A percentile compares a stretch with the other conserved stretches of the same genome.
Conservation (phyloP, 2,888 invertebrate genomes). For the Epinotia nisella region DNA sequence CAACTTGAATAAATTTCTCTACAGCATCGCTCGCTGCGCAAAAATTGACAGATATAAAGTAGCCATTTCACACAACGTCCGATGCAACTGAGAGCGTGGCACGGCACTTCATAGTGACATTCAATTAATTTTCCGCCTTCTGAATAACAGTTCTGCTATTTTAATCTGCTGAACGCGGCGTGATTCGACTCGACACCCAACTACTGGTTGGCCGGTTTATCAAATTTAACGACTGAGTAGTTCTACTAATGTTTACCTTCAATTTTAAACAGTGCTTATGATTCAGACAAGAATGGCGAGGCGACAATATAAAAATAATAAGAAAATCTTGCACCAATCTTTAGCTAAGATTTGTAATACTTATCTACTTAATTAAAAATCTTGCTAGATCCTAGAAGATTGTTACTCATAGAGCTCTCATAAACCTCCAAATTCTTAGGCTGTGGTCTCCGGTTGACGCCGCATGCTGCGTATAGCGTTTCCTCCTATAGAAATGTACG, state of each 20-base stretch:
- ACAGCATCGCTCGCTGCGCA: conserved; percentile 1
- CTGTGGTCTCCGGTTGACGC: too few species aligned
- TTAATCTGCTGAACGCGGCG: neutral
- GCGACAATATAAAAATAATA: neutral
- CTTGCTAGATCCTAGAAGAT: too few species aligned
- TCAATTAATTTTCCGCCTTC: conserved; percentile 17
- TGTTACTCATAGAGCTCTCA: too few species aligned
- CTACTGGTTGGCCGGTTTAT: neutral
- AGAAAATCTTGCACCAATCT: too few species aligned
- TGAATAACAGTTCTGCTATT: neutral
- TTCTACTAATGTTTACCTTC: neutral
- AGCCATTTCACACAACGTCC: conserved; percentile 1
- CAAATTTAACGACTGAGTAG: neutral
- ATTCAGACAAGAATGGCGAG: neutral
- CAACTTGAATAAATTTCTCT: neutral
- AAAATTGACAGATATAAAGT: neutral
- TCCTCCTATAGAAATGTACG: too few species aligned
- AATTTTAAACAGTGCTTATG: neutral
- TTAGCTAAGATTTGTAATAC: too few species aligned
- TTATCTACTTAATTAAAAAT: too few species aligned
- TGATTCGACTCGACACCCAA: neutral
- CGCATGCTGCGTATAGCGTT: too few species aligned
- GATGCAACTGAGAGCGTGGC: neutral
- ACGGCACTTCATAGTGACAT: conserved; percentile 18
- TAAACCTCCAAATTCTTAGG: too few species aligned